Percentiles rank a stretch among this genome's conserved stretches.
Evolutionary conservation across 2,113 vertebrate species (phyloP).

Genomic region (Macquaria ambigua): DNA sequence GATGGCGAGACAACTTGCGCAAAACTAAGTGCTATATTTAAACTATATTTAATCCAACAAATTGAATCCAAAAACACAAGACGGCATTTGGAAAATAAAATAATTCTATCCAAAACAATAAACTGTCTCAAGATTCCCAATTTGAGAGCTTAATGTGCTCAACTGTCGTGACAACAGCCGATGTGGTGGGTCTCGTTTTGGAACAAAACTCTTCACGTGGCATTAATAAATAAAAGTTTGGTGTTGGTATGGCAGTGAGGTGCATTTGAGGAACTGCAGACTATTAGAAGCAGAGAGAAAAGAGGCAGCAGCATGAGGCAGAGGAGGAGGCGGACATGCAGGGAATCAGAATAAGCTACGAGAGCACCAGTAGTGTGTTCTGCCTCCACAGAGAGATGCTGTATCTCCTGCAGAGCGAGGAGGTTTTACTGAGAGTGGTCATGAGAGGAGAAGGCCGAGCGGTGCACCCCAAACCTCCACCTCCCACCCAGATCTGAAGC

Average conservation of each 20-base stretch:
- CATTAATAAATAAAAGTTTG: neutral
- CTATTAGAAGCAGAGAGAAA: slow-evolving; percentile 29
- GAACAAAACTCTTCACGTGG: neutral
- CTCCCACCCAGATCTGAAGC: slow-evolving; percentile 50
- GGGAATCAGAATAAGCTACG: slow-evolving; percentile 55
- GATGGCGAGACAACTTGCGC: slow-evolving; percentile 30
- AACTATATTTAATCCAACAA: slow-evolving; percentile 4
- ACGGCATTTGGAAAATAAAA: neutral
- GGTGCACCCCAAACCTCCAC: slow-evolving; percentile 15
- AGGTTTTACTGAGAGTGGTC: slow-evolving; percentile 56
- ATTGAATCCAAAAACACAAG: neutral
- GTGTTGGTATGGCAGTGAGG: slow-evolving; percentile 14
- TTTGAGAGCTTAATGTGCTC: neutral
- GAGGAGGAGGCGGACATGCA: slow-evolving; percentile 43
- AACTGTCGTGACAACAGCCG: neutral
- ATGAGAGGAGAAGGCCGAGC: slow-evolving; percentile 7
- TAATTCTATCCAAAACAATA: neutral
- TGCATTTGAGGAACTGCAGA: slow-evolving; percentile 35
- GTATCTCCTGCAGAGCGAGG: slow-evolving; percentile 45
- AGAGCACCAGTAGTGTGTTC: slow-evolving; percentile 38
- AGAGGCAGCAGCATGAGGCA: slow-evolving; percentile 43
- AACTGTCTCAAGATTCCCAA: neutral
- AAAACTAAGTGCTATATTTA: slow-evolving; percentile 34
- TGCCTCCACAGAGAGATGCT: slow-evolving; percentile 57
- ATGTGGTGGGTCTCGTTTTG: neutral